Evolutionary conservation across 2,113 vertebrate species (phyloP).

Genomic region (Hiodon alosoides): DNA sequence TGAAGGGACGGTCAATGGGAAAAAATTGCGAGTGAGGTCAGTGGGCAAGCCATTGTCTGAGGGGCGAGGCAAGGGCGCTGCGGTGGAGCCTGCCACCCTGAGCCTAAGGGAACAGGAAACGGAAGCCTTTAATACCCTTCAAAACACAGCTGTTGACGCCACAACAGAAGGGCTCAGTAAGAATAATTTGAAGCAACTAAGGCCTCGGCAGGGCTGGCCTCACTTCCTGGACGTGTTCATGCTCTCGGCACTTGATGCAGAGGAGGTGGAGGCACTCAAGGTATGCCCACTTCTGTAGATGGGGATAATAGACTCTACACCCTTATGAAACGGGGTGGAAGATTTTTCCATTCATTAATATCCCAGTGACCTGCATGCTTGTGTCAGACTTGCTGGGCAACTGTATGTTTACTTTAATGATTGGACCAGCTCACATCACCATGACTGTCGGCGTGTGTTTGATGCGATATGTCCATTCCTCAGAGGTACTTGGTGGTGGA

Average conservation of each 20-base stretch:
- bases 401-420: neutral
- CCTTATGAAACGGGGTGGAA: too few species aligned
- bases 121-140: neutral
- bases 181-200: constrained; percentile 47
- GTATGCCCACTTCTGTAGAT: constrained; percentile 45
- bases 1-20: constrained; percentile 76
- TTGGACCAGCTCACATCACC: neutral
- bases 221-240: constrained; percentile 91
- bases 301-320: neutral
- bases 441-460: neutral
- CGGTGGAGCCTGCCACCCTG: neutral
- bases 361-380: too few species aligned
- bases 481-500: constrained; percentile 76
- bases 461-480: neutral
- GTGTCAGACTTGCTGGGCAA: too few species aligned
- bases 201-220: constrained; percentile 70
- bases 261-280: constrained; percentile 83
- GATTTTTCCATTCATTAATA: too few species aligned
- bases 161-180: constrained; percentile 27
- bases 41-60: constrained; percentile 30
- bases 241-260: constrained; percentile 73
- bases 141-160: neutral
- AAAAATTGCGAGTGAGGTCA: constrained; percentile 43
- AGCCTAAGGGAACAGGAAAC: neutral
- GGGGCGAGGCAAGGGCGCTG: constrained; percentile 20